Evolutionary conservation across 2,888 invertebrate species (phyloP).

Genomic region (Lathronympha strigana): DNA sequence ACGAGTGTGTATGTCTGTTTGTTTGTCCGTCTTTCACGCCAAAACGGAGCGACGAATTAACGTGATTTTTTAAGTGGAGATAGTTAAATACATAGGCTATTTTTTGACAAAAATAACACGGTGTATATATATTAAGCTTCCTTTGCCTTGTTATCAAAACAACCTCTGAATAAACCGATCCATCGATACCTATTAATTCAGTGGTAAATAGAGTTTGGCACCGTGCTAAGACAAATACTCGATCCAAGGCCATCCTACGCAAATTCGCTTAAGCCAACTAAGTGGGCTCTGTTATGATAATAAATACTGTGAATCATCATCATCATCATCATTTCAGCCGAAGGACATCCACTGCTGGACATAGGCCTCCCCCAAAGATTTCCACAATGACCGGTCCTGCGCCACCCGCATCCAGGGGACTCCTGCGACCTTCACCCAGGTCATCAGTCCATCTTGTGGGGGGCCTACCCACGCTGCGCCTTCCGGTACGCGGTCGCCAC

Average conservation of each 20-base stretch:
- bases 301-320: neutral
- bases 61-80: too few relatives aligned
- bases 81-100: too few relatives aligned
- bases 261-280: slow-evolving; percentile 24
- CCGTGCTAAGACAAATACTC: slow-evolving; percentile 33
- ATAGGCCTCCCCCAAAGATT: neutral
- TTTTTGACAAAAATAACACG: too few relatives aligned
- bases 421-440: slow-evolving; percentile 3
- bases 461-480: neutral
- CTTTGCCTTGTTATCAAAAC: neutral
- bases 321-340: neutral
- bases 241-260: slow-evolving; percentile 22
- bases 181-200: slow-evolving; percentile 24
- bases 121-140: too few relatives aligned
- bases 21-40: too few relatives aligned
- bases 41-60: too few relatives aligned
- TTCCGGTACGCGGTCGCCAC: too few relatives aligned
- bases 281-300: slow-evolving; percentile 12
- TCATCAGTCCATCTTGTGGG: neutral
- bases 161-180: neutral
- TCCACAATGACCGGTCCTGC: neutral
- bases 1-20: too few relatives aligned
- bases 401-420: neutral
- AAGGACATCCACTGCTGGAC: neutral
- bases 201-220: slow-evolving; percentile 32